Percentiles rank a stretch among this genome's conserved stretches.
phyloP scores from a whole-genome alignment of 1,140 invertebrate species.

The Leptoteleia sp. region DNA sequence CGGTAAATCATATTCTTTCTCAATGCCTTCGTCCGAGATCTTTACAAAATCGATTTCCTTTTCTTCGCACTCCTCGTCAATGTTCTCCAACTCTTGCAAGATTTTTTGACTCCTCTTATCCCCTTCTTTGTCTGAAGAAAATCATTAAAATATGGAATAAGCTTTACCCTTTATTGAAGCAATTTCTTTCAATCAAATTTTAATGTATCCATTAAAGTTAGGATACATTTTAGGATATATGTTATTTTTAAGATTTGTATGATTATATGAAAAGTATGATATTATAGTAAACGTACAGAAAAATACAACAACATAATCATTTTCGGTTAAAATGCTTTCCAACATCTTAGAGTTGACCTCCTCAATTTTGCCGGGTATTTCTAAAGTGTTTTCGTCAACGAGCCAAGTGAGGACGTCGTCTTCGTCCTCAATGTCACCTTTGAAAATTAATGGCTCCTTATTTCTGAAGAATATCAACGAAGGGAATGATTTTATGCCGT shows the following conservation, averaged over 20 bases:
- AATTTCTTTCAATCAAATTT: too few relatives aligned
- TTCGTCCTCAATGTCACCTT: conserved; percentile 93
- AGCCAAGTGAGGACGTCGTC: conserved; percentile 95
- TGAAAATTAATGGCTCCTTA: conserved; percentile 90
- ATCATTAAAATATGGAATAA: background rate
- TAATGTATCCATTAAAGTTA: too few relatives aligned
- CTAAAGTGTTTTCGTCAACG: conserved; percentile 94
- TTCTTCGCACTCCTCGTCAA: conserved; percentile 96
- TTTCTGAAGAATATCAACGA: conserved; percentile 95
- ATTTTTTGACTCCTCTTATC: conserved; percentile 95
- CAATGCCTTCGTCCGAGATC: conserved; percentile 93
- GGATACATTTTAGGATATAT: too few relatives aligned
- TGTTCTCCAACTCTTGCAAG: conserved; percentile 94
- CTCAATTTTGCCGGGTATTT: conserved; percentile 96
- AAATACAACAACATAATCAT: conserved; percentile 94
- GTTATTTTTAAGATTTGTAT: too few relatives aligned
- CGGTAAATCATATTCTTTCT: conserved; percentile 93
- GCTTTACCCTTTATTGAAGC: too few relatives aligned
- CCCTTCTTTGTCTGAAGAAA: conserved; percentile 90
- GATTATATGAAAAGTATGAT: too few relatives aligned
- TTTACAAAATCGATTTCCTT: conserved; percentile 96
- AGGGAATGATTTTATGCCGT: conserved; percentile 92
- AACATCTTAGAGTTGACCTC: conserved; percentile 96
- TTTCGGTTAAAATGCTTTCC: conserved; percentile 93
- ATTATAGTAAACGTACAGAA: conserved; percentile 86